Conservation (phyloP, 2,797 vertebrate genomes). For the Phataginus tetradactyla region DNA sequence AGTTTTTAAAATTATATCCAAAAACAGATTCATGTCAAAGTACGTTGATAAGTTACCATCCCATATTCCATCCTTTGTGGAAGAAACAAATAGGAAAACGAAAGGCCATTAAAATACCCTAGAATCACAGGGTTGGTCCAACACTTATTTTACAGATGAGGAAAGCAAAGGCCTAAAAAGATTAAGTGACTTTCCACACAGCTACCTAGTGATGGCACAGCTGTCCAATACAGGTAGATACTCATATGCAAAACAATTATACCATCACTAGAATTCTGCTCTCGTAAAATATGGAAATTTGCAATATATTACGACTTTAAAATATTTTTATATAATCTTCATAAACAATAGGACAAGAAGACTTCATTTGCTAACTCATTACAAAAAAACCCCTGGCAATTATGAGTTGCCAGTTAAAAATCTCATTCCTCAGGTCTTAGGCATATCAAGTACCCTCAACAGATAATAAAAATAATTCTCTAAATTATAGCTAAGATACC, state of each 20-base stretch:
- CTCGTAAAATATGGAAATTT: conserved; percentile 9
- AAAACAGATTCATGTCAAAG: conserved; percentile 97
- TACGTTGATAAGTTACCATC: conserved; percentile 95
- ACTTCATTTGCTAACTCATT: not conserved
- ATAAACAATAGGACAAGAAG: conserved; percentile 10
- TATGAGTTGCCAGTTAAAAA: conserved; percentile 36
- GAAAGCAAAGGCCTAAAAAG: conserved; percentile 10
- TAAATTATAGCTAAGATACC: not conserved
- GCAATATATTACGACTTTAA: not conserved
- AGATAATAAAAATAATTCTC: not conserved
- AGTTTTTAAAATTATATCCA: conserved; percentile 95
- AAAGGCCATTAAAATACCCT: not conserved
- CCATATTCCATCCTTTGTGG: conserved; percentile 94
- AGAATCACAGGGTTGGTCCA: not conserved
- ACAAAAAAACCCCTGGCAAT: not conserved
- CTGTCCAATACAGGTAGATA: not conserved
- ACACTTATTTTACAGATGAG: conserved; percentile 8
- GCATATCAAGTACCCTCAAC: not conserved
- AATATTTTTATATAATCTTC: conserved; percentile 39
- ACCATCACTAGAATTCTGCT: not conserved
- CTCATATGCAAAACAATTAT: not conserved
- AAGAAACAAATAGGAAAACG: conserved; percentile 56
- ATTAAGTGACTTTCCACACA: not conserved
- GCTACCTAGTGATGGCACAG: not conserved
- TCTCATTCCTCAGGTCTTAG: conserved; percentile 3